Evolutionary conservation across 37 sponge, comb jelly and placozoan genomes (phyloP), one percentile per base, ranked within the genome.

Genomic region (Theonella swinhoei): DNA sequence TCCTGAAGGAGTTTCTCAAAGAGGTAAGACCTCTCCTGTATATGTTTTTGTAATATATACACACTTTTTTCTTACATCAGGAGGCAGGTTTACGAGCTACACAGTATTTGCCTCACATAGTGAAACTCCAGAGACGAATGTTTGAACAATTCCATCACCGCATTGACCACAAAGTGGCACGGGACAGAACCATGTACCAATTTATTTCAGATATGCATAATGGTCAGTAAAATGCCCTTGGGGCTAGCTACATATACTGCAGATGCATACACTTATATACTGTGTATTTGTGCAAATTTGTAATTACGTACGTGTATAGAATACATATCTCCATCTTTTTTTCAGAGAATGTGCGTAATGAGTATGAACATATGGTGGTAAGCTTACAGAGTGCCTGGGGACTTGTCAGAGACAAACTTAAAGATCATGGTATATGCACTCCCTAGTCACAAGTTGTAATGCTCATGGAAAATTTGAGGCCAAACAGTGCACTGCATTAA

Each of bases 101-200:
- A 61, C 94, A 91, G 74, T 90, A 90, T 42, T 81, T 94, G 64
- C 94, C 94, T 34, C 77, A 83, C 66, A 88, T 94, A 29, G 75
- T 85, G 0, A 61, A 82, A 54, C 79, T 94, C 28, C 94, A 94
- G 78, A 72, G 75, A 58, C 69, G 28, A 22, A 30, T 94, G 40
- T 83, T 70, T 36, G 85, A 87, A 24, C 29, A 32, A 0, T 80
- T 78, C 71, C 54, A 90, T 68, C 79, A 76, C 29, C 83, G 82
- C 1, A 24, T 90, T 0, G 85, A 82, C 71, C 60, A 64, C 54
- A 83, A 40, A 20, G 84, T 89, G 24, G 89, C 85, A 1, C 11
- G 32, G 34, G 69, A 39, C 29, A 31, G 82, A 64, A 78, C 91
- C 20, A 74, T 90, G 20, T 32, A 66, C 59, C 81, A 86, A n/a